Conservation (phyloP, 1,140 invertebrate species). For the Heliconius melpomene region DNA sequence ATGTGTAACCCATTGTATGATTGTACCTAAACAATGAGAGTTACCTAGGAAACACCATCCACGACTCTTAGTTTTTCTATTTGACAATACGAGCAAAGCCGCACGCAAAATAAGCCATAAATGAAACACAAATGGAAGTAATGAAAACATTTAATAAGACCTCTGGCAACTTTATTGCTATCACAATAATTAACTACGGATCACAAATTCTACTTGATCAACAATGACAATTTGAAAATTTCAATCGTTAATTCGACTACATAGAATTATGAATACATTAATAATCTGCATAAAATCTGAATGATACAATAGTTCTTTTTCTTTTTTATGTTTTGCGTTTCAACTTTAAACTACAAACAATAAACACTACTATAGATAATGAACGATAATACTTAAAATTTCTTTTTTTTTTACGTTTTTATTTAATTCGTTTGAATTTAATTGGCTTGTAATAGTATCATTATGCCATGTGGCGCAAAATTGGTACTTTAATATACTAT, state of each 20-base stretch:
- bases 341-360: background rate
- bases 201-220: conserved; percentile 34
- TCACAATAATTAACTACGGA: conserved; percentile 43
- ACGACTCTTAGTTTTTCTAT: too few relatives aligned
- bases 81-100: too few relatives aligned
- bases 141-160: conserved; percentile 64
- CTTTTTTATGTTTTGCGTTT: background rate
- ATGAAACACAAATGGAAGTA: conserved; percentile 34
- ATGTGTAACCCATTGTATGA: too few relatives aligned
- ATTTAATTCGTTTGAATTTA: background rate
- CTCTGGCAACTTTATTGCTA: conserved; percentile 51
- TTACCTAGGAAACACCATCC: too few relatives aligned
- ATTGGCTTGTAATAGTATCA: background rate
- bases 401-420: background rate
- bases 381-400: background rate
- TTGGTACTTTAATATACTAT: conserved; percentile 8
- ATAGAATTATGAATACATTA: background rate
- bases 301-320: background rate
- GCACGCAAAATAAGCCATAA: background rate
- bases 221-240: conserved; percentile 24
- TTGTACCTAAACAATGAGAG: too few relatives aligned
- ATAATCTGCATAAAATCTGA: conserved; percentile 9
- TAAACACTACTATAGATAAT: background rate
- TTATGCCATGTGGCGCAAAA: background rate
- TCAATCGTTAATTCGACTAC: conserved; percentile 8